phyloP scores from a whole-genome alignment of 2,113 vertebrate genomes.

The Xiphophorus maculatus region DNA sequence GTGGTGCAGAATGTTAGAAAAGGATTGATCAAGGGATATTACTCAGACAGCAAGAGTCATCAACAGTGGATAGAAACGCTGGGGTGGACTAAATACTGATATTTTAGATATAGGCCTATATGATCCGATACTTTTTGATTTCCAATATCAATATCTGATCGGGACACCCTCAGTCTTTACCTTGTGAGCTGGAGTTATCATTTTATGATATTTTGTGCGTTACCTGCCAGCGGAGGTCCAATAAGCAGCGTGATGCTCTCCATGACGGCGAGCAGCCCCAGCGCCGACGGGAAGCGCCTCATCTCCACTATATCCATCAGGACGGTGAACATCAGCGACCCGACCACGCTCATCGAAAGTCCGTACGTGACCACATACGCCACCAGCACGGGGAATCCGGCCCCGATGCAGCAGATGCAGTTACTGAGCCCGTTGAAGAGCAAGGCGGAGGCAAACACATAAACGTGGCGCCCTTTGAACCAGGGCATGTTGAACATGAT shows the following conservation, averaged over 20 bases:
- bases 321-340: constrained; percentile 89
- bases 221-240: constrained; percentile 90
- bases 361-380: constrained; percentile 83
- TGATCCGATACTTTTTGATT: no score
- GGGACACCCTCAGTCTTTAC: no score
- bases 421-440: constrained; percentile 90
- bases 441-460: constrained; percentile 81
- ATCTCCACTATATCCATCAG: constrained; percentile 94
- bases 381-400: constrained; percentile 81
- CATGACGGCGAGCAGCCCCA: constrained; percentile 90
- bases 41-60: no score
- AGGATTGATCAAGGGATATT: no score
- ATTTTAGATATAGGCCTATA: no score
- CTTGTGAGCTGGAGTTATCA: no score
- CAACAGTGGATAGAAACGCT: no score
- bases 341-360: constrained; percentile 87
- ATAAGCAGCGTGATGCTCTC: constrained; percentile 87
- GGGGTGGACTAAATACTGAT: no score
- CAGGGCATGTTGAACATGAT: constrained; percentile 79
- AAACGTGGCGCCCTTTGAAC: constrained; percentile 83
- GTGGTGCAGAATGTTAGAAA: no score
- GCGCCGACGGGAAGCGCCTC: constrained; percentile 88
- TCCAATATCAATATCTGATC: no score
- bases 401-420: constrained; percentile 82
- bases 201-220: background rate